Conservation (phyloP, 2,113 vertebrate species). For the Castor canadensis region DNA sequence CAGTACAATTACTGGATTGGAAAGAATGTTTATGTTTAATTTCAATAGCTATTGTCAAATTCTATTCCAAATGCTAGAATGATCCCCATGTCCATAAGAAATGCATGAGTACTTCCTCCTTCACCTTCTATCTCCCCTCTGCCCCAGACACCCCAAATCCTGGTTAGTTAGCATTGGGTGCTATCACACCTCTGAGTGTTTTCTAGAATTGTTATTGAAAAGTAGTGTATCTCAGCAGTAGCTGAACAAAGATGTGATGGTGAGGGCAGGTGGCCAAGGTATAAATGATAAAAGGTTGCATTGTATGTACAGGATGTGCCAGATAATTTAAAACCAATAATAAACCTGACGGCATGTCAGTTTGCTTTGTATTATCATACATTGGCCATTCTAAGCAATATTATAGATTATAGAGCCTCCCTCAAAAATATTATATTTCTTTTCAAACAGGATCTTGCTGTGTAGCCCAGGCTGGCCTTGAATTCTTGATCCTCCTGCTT, state of each 20-base stretch:
- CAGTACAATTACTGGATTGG: neutral
- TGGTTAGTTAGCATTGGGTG: neutral
- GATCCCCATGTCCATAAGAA: neutral
- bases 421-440: no score
- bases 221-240: neutral
- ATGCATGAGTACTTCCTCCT: neutral
- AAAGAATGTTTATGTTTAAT: neutral
- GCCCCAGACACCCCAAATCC: neutral
- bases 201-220: neutral
- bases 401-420: no score
- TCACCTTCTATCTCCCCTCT: neutral
- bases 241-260: neutral
- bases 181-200: neutral
- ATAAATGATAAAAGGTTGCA: neutral
- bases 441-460: no score
- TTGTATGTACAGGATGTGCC: neutral
- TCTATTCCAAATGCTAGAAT: neutral
- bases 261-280: neutral
- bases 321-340: no score
- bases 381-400: neutral
- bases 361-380: neutral
- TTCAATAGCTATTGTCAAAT: neutral
- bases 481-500: no score
- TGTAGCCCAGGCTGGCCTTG: no score
- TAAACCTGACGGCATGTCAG: neutral